Conservation (phyloP, 1,140 invertebrate species). For the Monochamus saltuarius region DNA sequence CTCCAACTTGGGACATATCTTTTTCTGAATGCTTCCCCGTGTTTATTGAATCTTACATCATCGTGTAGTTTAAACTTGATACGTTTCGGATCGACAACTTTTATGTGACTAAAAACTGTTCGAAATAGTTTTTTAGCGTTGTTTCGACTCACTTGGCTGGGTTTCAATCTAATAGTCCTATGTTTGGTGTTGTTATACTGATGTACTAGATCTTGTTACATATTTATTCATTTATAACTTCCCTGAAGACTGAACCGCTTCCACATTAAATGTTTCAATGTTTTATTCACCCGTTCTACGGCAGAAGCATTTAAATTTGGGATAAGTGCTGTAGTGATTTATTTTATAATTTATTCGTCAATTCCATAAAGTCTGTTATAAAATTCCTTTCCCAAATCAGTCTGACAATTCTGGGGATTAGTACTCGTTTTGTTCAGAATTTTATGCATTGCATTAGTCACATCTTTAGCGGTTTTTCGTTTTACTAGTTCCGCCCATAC, state of each 20-base stretch:
- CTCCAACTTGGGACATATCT: constrained; percentile 39
- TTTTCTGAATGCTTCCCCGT: constrained; percentile 38
- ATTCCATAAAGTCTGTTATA: constrained; percentile 42
- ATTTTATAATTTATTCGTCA: constrained; percentile 18
- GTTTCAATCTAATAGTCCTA: constrained; percentile 50
- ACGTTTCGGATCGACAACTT: constrained; percentile 17
- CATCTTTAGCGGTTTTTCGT: constrained; percentile 53
- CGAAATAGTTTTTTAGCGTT: constrained; percentile 30
- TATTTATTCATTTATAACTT: constrained; percentile 49
- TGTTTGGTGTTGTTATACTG: constrained; percentile 53
- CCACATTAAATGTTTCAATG: constrained; percentile 53
- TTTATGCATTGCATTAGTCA: constrained; percentile 30
- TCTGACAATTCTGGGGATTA: constrained; percentile 51
- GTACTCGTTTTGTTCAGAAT: constrained; percentile 35
- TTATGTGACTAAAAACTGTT: constrained; percentile 24
- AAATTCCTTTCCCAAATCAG: constrained; percentile 53
- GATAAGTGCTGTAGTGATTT: constrained; percentile 53
- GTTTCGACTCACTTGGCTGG: constrained; percentile 41
- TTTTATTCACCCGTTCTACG: constrained; percentile 54
- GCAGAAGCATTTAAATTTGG: constrained; percentile 53
- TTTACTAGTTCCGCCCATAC: constrained; percentile 54
- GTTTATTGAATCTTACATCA: not conserved
- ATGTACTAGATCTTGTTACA: constrained; percentile 45
- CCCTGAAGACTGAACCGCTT: constrained; percentile 52
- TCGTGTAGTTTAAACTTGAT: constrained; percentile 39